phyloP scores from a whole-genome alignment of 2,113 vertebrate species.

The Perognathus longimembris region DNA sequence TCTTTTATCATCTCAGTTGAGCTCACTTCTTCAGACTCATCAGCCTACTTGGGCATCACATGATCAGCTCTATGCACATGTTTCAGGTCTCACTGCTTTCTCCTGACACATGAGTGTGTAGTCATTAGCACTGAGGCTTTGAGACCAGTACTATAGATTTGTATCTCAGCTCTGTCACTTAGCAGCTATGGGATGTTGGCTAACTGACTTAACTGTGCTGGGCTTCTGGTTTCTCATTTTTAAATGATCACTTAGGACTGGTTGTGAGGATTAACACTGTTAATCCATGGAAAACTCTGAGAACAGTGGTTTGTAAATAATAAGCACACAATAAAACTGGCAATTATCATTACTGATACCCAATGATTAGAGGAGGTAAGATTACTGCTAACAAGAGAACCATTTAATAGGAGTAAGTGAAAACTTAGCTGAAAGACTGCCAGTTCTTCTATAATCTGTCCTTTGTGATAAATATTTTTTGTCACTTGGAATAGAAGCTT shows the following conservation, averaged over 20 bases:
- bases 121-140: neutral
- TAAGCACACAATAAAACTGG: neutral
- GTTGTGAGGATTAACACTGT: neutral
- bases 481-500: neutral
- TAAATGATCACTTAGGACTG: neutral
- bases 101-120: rapidly evolving
- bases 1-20: neutral
- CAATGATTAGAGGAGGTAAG: neutral
- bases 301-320: neutral
- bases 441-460: neutral
- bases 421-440: neutral
- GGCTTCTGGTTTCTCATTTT: neutral
- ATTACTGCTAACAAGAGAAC: neutral
- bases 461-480: constrained; percentile 31
- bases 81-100: neutral
- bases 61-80: too few relatives aligned
- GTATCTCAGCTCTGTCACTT: constrained; percentile 6
- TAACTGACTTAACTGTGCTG: constrained; percentile 8
- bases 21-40: neutral
- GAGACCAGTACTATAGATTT: neutral
- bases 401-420: neutral
- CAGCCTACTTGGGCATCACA: neutral
- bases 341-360: neutral
- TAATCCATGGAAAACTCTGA: constrained; percentile 23
- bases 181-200: neutral